Percentiles rank a stretch among this genome's conserved stretches.
These are phyloP conservation scores for Isichthys henryi DNA, from an alignment of 2,113 vertebrate genomes.

Conservation along the genomic window DNA sequence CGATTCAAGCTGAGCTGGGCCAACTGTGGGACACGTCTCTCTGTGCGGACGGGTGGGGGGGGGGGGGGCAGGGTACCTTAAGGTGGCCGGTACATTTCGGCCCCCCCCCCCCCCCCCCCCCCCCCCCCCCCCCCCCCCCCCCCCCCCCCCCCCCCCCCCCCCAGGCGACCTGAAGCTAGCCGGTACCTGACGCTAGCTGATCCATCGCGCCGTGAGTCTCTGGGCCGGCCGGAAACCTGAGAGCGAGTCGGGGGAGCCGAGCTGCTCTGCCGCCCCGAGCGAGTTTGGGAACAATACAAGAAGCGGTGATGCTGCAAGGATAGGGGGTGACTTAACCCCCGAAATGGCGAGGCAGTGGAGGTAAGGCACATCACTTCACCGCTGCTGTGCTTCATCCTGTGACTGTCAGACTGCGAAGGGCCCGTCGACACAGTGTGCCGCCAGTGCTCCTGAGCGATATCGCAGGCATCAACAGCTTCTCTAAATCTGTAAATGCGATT, in stretches of 20 bases:
- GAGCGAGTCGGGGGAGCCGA: neutral
- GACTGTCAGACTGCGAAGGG: neutral
- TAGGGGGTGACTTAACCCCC: neutral
- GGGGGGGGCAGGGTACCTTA: too few relatives aligned
- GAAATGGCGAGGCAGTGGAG: neutral
- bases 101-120: too few relatives aligned
- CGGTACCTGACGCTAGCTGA: constrained; percentile 30
- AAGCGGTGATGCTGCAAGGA: constrained; percentile 10
- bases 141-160: too few relatives aligned
- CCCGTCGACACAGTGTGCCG: neutral
- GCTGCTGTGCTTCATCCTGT: neutral
- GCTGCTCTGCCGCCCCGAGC: neutral
- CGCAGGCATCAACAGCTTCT: neutral
- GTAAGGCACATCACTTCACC: neutral
- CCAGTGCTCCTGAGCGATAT: neutral
- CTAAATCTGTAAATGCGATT: neutral
- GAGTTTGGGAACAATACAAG: neutral
- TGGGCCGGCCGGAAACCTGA: constrained; percentile 13
- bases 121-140: too few relatives aligned
- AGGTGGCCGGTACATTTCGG: too few relatives aligned
- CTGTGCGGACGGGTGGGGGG: constrained; percentile 26
- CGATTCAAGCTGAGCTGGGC: neutral
- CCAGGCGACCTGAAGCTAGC: neutral
- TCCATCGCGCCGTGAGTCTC: neutral
- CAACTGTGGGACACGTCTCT: constrained; percentile 41